Conservation (phyloP, 2,888 invertebrate species). For the Unio pictorum region DNA sequence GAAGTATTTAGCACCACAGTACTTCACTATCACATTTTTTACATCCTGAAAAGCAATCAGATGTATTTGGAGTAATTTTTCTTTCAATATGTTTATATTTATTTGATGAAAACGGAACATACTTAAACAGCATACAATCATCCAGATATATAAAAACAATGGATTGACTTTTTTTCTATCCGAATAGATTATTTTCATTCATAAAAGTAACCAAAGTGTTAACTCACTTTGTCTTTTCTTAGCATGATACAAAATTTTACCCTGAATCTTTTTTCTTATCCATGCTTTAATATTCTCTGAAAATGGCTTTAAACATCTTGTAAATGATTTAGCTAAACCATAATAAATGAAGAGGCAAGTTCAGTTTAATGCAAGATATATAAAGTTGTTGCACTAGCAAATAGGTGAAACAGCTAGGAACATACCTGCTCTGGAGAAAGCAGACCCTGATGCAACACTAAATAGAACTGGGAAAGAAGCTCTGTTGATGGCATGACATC, state of each 20-base stretch:
- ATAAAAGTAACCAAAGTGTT: too few relatives aligned
- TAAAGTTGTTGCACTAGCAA: background rate
- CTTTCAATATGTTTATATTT: background rate
- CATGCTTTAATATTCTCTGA: too few relatives aligned
- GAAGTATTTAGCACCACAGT: conserved; percentile 87
- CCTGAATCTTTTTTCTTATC: too few relatives aligned
- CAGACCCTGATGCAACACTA: conserved; percentile 83
- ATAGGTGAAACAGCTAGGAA: background rate
- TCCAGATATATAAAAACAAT: too few relatives aligned
- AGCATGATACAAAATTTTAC: too few relatives aligned
- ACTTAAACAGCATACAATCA: too few relatives aligned
- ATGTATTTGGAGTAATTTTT: background rate
- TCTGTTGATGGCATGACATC: conserved; percentile 81
- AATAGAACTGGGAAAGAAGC: conserved; percentile 88
- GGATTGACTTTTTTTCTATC: too few relatives aligned
- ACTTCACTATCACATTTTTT: conserved; percentile 83
- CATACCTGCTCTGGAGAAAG: conserved; percentile 78
- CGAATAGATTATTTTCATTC: too few relatives aligned
- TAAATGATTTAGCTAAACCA: too few relatives aligned
- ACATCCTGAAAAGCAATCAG: conserved; percentile 76
- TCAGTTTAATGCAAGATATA: background rate
- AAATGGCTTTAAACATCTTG: too few relatives aligned
- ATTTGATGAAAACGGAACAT: too few relatives aligned
- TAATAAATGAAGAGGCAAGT: background rate
- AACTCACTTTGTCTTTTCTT: too few relatives aligned